A percentile compares a stretch with the other conserved stretches of the same genome.
phyloP scores from a whole-genome alignment of 2,888 invertebrate genomes.

The Ormyrus pomaceus region DNA sequence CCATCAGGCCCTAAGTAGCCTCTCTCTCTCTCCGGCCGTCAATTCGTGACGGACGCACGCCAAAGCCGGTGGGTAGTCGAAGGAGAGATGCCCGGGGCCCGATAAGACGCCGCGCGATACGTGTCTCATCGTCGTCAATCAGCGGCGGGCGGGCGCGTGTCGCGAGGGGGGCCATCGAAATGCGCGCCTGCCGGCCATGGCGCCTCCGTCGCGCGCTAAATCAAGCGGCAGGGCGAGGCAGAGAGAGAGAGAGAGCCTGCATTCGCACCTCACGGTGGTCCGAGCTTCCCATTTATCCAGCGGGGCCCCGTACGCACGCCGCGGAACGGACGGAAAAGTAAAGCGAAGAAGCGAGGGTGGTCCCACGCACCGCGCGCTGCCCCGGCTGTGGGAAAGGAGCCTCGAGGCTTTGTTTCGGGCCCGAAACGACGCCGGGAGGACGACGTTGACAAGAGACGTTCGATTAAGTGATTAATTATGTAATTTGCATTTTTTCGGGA shows the following conservation, averaged over 20 bases:
- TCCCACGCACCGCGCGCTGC: background rate
- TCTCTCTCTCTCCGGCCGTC: no score
- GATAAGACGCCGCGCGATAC: slow-evolving; percentile 21
- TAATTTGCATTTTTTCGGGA: no score
- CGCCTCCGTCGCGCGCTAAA: slow-evolving; percentile 11
- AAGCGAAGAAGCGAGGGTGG: slow-evolving; percentile 29
- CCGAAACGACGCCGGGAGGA: background rate
- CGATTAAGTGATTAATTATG: slow-evolving; percentile 5
- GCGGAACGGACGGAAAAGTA: background rate
- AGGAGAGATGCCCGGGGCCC: slow-evolving; percentile 22
- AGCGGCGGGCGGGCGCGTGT: background rate
- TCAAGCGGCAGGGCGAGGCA: slow-evolving; percentile 5
- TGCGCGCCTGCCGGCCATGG: background rate
- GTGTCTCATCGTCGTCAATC: slow-evolving; percentile 44
- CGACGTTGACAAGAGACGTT: slow-evolving; percentile 13
- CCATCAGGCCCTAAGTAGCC: no score
- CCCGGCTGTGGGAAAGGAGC: no score
- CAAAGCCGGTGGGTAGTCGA: background rate
- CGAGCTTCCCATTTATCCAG: background rate
- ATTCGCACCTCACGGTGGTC: slow-evolving; percentile 51
- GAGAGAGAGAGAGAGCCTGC: background rate
- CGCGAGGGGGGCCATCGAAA: slow-evolving; percentile 24
- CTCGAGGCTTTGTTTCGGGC: background rate
- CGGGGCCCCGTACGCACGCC: no score
- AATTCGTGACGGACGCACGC: no score